A percentile compares a stretch with the other conserved stretches of the same genome.
phyloP scores from a whole-genome alignment of 2,113 vertebrate genomes.

The Pygoscelis adeliae region DNA sequence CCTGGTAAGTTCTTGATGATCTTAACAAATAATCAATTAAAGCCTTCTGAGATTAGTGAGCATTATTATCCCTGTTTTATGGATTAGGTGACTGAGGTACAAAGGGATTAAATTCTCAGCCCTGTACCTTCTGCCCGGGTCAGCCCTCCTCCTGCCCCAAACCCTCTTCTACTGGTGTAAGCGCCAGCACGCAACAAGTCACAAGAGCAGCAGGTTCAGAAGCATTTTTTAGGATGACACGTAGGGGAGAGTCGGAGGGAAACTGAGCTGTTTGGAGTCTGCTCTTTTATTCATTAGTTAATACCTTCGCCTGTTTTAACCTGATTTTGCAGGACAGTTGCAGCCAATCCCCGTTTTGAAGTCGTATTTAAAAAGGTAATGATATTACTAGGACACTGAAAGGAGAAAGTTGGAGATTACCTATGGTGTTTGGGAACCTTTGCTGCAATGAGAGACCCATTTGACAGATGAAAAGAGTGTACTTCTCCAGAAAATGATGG shows the following conservation, averaged over 20 bases:
- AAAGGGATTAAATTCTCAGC: background rate
- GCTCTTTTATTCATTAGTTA: background rate
- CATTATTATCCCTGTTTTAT: background rate
- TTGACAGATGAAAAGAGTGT: background rate
- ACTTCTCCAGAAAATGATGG: background rate
- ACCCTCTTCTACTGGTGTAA: fast-evolving
- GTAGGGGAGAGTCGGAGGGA: background rate
- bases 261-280: background rate
- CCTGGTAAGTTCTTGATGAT: background rate
- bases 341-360: background rate
- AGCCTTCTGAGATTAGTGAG: background rate
- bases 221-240: background rate
- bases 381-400: background rate
- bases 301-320: background rate
- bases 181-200: background rate
- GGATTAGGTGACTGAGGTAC: background rate
- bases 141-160: background rate
- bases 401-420: background rate
- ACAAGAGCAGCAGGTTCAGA: too few species aligned
- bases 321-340: background rate
- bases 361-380: background rate
- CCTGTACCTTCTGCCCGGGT: background rate
- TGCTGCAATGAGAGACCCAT: conserved; percentile 11
- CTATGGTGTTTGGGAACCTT: conserved; percentile 11
- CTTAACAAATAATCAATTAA: conserved; percentile 48